Conservation (phyloP, 1,140 invertebrate species). For the Leptopilina boulardi region DNA sequence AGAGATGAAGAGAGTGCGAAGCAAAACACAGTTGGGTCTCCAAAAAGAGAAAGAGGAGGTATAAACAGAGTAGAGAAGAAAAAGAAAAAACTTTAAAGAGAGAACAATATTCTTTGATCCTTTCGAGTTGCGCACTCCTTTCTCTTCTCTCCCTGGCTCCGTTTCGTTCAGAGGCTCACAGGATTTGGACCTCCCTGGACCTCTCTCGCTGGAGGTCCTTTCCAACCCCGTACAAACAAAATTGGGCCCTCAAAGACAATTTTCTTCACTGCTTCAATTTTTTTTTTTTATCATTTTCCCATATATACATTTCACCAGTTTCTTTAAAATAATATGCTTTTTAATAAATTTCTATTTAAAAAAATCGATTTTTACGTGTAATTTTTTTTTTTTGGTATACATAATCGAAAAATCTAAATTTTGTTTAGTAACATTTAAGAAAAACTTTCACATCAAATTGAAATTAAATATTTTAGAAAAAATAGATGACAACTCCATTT, state of each 20-base stretch:
- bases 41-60: conserved; percentile 18
- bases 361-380: too few species aligned
- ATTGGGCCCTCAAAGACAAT: background rate
- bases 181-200: conserved; percentile 72
- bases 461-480: too few species aligned
- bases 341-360: too few species aligned
- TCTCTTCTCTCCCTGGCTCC: conserved; percentile 36
- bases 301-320: too few species aligned
- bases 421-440: too few species aligned
- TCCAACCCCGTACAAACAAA: conserved; percentile 31
- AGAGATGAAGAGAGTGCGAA: conserved; percentile 31
- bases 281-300: too few species aligned
- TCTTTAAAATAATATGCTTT: too few species aligned
- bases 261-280: background rate
- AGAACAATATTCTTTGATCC: conserved; percentile 64
- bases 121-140: conserved; percentile 58
- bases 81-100: conserved; percentile 15
- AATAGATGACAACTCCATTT: too few species aligned
- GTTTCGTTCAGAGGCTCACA: conserved; percentile 43
- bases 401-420: too few species aligned
- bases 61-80: conserved; percentile 20
- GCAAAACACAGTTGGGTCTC: conserved; percentile 28
- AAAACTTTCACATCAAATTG: too few species aligned
- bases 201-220: conserved; percentile 65
- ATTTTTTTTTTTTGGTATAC: too few species aligned